phyloP scores from a whole-genome alignment of 2,888 invertebrate species.

The Phasia obesa region DNA sequence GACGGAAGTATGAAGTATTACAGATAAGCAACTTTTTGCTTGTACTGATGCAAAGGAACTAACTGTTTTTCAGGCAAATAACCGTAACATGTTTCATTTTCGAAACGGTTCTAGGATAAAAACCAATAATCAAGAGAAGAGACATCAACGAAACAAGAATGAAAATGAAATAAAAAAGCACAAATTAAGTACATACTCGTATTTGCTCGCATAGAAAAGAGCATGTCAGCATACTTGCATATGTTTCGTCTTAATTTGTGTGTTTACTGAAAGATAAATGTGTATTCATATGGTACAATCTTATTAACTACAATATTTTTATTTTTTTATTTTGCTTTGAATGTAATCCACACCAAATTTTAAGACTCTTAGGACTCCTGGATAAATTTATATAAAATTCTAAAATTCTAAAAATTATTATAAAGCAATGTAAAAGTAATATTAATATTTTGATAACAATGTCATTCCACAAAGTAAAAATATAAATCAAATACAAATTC shows the following conservation, averaged over 20 bases:
- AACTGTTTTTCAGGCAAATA: slow-evolving; percentile 14
- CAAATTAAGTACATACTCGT: too few species aligned
- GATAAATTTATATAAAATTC: too few species aligned
- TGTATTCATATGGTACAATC: too few species aligned
- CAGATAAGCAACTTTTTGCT: slow-evolving; percentile 33
- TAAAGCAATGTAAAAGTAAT: too few species aligned
- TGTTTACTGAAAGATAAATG: slow-evolving; percentile 15
- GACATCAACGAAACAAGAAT: not conserved
- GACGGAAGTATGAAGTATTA: not conserved
- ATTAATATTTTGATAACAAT: too few species aligned
- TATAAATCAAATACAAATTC: too few species aligned
- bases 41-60: slow-evolving; percentile 37
- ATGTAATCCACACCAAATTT: too few species aligned
- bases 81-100: slow-evolving; percentile 49
- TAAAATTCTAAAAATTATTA: too few species aligned
- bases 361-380: too few species aligned
- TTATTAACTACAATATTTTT: slow-evolving; percentile 3
- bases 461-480: too few species aligned
- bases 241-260: slow-evolving; percentile 37
- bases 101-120: slow-evolving; percentile 29
- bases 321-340: not conserved
- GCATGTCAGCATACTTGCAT: slow-evolving; percentile 29
- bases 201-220: not conserved
- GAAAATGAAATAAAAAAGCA: slow-evolving; percentile 13
- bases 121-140: not conserved